Base-by-base conservation (phyloP, 2,797 vertebrate species). In the Catamblyrhynchus diadema region DNA sequence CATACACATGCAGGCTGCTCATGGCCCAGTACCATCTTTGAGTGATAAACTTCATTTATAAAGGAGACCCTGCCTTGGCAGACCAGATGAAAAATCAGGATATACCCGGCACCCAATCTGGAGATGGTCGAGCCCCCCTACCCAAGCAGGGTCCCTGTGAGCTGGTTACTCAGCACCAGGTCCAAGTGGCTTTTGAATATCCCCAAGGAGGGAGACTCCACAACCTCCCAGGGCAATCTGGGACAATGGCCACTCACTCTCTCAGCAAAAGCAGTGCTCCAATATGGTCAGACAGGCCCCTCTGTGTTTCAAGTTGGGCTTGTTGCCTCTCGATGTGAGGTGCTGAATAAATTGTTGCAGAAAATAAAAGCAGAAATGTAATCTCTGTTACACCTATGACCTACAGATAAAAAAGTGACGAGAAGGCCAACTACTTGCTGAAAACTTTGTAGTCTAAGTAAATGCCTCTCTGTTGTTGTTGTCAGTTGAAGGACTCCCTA, bases 121-220 rank as follows among this genome's bases (percentile, higher is more conserved):
- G 21, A 30, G 41, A 16, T 59, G 8, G 8, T n/a, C 11, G 16
- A 54, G 18, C 2, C 2, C 2, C 6, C 3, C 12, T 41, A 30
- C 6, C 71, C 56, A 33, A 37, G 17, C 9, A 53, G 44, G 5
- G 8, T 4, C 53, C 23, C 17, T 3, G 11, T 25, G 23, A 41
- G 8, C 9, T 65, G 25, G 6, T 80, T n/a, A 30, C 21, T 25
- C 48, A 54, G 24, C 12, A 50, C 6, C 5, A 24, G 7, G 6
- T 73, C 39, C 32, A 37, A 15, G 15, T 61, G 13, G 5, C 5
- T 84, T 70, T 44, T 45, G 10, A 80, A 1, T 57, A 30, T n/a
- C 17, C 48, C 27, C 27, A 42, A 42, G 24, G 17, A 53, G 6
- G 15, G 21, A n/a, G 13, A 39, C 2, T 66, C 22, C 48, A 32